phyloP scores from a whole-genome alignment of 2,888 invertebrate genomes.

The Limnephilus rhombicus region DNA sequence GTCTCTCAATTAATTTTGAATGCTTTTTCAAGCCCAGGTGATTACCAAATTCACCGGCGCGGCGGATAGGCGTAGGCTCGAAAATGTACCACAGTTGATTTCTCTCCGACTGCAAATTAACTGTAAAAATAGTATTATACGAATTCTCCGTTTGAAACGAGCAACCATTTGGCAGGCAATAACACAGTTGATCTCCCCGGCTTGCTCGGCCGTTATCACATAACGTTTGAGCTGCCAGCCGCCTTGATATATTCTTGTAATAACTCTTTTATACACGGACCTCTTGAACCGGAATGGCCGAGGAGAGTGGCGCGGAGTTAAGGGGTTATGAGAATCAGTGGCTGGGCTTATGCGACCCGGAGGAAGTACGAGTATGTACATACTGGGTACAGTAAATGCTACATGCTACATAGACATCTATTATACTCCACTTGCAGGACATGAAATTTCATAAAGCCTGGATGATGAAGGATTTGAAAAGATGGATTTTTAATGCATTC shows the following conservation, averaged over 20 bases:
- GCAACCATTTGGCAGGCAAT: constrained; percentile 48
- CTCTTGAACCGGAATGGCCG: constrained; percentile 51
- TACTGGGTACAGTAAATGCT: not conserved
- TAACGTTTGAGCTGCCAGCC: constrained; percentile 48
- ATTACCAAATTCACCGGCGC: not conserved
- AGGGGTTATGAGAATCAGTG: constrained; percentile 30
- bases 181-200: constrained; percentile 53
- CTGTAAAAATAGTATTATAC: constrained; percentile 15
- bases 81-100: not conserved
- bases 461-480: not conserved
- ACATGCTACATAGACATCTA: not conserved
- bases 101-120: not conserved
- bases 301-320: not conserved
- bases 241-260: constrained; percentile 58
- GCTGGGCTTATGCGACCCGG: not conserved
- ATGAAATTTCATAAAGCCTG: not conserved
- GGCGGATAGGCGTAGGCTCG: not conserved
- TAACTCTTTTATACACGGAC: constrained; percentile 58
- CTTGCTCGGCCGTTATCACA: constrained; percentile 59
- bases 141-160: constrained; percentile 37
- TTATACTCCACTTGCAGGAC: not conserved
- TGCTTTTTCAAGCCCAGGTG: not conserved
- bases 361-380: not conserved
- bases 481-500: not conserved
- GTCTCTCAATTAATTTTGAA: not conserved